Evolutionary conservation across 1,140 invertebrate species (phyloP).

Genomic region (Philotrypesis tridentata): DNA sequence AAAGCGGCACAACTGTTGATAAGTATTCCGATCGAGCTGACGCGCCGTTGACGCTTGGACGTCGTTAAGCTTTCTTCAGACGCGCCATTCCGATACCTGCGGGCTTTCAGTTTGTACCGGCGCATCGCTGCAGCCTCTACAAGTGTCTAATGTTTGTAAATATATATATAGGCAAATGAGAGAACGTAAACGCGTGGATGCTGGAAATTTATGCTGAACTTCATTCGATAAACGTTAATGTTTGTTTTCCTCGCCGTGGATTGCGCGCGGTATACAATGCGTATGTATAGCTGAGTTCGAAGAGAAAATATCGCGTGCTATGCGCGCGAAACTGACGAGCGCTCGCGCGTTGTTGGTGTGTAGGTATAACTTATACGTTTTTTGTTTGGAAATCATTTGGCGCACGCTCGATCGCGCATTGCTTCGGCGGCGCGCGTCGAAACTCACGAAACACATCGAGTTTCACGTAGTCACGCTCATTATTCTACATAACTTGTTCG

Average conservation of each 20-base stretch:
- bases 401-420: not conserved
- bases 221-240: not conserved
- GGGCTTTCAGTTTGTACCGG: too few species aligned
- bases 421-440: not conserved
- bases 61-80: not conserved
- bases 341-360: too few species aligned
- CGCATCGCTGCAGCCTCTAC: too few species aligned
- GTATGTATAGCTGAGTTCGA: not conserved
- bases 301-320: not conserved
- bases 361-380: too few species aligned
- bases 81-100: not conserved
- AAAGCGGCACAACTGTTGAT: constrained; percentile 27
- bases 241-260: too few species aligned
- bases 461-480: too few species aligned
- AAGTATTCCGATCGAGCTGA: not conserved
- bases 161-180: not conserved
- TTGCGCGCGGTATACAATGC: too few species aligned
- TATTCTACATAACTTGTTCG: too few species aligned
- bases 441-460: not conserved
- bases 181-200: not conserved
- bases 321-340: not conserved
- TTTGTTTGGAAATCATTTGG: not conserved
- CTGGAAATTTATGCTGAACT: not conserved
- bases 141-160: too few species aligned
- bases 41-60: not conserved